Conservation (phyloP, 2,888 invertebrate species). For the Labia minor region DNA sequence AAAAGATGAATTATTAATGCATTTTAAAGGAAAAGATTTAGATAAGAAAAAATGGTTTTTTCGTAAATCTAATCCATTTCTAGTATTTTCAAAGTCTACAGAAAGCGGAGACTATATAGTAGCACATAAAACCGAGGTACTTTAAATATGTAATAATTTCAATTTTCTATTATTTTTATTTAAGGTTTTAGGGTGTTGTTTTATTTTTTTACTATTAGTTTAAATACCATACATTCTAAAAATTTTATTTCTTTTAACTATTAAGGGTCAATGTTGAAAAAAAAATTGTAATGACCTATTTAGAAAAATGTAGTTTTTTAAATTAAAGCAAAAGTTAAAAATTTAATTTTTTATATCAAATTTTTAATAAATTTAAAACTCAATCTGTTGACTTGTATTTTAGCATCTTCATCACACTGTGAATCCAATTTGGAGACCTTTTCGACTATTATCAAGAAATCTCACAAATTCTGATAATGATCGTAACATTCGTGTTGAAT, state of each 20-base stretch:
- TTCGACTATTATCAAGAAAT: conserved; percentile 35
- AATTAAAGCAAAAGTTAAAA: too few species aligned
- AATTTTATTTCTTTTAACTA: too few species aligned
- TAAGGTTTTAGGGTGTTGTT: too few species aligned
- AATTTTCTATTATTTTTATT: background rate
- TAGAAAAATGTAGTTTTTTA: too few species aligned
- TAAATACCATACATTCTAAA: background rate
- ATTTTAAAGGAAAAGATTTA: conserved; percentile 33
- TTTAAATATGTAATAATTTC: background rate
- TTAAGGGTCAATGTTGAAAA: too few species aligned
- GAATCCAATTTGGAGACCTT: conserved; percentile 43
- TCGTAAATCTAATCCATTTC: conserved; percentile 35
- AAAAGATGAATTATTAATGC: conserved; percentile 34
- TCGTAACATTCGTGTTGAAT: conserved; percentile 39
- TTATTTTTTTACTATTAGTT: background rate
- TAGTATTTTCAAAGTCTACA: conserved; percentile 36
- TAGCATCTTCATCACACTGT: conserved; percentile 37
- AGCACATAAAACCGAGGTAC: conserved; percentile 44
- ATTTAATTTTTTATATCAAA: too few species aligned
- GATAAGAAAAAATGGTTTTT: conserved; percentile 35
- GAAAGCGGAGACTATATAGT: conserved; percentile 37
- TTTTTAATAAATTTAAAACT: too few species aligned
- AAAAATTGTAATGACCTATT: too few species aligned
- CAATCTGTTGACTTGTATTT: too few species aligned
- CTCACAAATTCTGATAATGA: conserved; percentile 43